Evolutionary conservation across 23 tunicate genomes (phyloP).

Genomic region (Trididemnum clinides): DNA sequence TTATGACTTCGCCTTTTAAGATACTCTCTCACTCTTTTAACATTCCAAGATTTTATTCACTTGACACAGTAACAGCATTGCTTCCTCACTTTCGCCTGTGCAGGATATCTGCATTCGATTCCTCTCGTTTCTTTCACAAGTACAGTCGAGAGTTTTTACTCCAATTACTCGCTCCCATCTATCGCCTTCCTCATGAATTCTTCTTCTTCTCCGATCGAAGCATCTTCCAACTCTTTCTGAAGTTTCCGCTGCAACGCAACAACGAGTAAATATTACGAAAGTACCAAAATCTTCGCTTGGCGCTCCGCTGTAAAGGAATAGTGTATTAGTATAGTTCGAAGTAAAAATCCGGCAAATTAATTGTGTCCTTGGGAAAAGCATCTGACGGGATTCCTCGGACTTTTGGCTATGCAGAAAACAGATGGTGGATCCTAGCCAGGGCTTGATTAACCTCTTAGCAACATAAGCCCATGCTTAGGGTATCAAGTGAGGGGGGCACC

Average conservation of each 20-base stretch:
- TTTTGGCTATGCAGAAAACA: no score
- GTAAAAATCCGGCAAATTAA: no score
- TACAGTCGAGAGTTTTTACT: constrained; percentile 67
- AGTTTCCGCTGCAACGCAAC: no score
- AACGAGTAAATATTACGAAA: neutral
- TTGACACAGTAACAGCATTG: no score
- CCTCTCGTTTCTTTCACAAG: constrained; percentile 42
- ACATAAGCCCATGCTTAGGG: no score
- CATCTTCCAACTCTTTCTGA: constrained; percentile 21
- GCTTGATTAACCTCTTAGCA: no score
- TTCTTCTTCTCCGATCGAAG: constrained; percentile 47
- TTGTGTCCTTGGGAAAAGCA: neutral
- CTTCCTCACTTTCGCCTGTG: constrained; percentile 62
- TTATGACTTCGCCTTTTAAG: no score
- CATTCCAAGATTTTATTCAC: neutral
- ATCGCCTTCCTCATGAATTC: neutral
- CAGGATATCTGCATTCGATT: constrained; percentile 55
- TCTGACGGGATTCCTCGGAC: no score
- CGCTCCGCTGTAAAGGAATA: no score
- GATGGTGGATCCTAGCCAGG: no score
- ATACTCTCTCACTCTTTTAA: neutral
- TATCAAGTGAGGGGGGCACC: no score
- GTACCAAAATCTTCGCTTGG: neutral
- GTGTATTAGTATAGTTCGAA: no score
- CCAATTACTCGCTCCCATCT: constrained; percentile 42